These are phyloP conservation scores for Metridium senile DNA, from an alignment of 92 coral and sea anemone species.

Conservation along the genomic window DNA sequence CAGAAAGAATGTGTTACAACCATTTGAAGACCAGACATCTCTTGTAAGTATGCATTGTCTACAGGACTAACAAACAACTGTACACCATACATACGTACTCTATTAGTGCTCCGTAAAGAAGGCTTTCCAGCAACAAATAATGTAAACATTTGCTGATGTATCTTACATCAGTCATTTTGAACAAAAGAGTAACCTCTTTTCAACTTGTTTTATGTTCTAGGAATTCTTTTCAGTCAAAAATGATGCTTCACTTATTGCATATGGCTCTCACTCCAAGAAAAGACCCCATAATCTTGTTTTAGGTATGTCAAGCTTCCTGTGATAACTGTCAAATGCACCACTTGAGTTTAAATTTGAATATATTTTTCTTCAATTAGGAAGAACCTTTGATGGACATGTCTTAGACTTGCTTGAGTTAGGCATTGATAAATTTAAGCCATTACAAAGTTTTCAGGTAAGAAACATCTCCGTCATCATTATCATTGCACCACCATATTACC, in stretches of 20 bases:
- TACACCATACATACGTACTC: too few species aligned
- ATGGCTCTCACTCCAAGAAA: constrained; percentile 97
- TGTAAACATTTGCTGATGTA: too few species aligned
- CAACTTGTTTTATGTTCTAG: constrained; percentile 28
- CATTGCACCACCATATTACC: too few species aligned
- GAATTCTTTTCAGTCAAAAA: constrained; percentile 91
- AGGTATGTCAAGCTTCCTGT: constrained; percentile 48
- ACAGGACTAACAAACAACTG: background rate
- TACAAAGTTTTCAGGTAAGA: constrained; percentile 76
- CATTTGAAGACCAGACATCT: constrained; percentile 95
- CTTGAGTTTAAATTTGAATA: background rate
- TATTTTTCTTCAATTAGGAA: constrained; percentile 45
- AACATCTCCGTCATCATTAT: too few species aligned
- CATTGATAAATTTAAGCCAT: constrained; percentile 70
- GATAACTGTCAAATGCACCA: background rate
- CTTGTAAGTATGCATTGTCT: constrained; percentile 66
- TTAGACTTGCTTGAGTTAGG: constrained; percentile 95
- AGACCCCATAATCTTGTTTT: constrained; percentile 91
- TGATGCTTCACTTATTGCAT: constrained; percentile 89
- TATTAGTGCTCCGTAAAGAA: too few species aligned
- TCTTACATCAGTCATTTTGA: too few species aligned
- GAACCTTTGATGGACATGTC: constrained; percentile 93
- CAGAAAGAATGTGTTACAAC: constrained; percentile 88
- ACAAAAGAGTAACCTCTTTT: background rate
- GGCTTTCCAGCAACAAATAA: too few species aligned